Conservation (phyloP, 1,140 invertebrate species). For the Rhizoglyphus robini region DNA sequence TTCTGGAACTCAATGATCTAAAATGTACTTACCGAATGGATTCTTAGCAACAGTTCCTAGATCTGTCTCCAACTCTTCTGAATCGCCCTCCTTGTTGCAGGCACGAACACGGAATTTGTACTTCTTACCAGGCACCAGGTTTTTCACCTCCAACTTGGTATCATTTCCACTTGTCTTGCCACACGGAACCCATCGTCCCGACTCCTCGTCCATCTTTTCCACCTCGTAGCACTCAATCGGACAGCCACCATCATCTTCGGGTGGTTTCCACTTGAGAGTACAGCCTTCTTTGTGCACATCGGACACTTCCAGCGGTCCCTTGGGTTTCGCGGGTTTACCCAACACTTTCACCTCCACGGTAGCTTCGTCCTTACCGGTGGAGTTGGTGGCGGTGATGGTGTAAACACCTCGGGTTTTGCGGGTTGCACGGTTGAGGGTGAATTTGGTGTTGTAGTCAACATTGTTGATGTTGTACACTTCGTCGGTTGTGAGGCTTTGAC, state of each 20-base stretch:
- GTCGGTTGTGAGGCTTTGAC: constrained; percentile 38
- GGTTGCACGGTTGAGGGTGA: constrained; percentile 85
- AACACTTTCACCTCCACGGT: constrained; percentile 69
- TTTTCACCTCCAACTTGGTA: constrained; percentile 66
- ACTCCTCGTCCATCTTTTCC: constrained; percentile 85
- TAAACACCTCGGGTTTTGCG: constrained; percentile 78
- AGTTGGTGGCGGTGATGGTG: constrained; percentile 71
- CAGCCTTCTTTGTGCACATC: constrained; percentile 87
- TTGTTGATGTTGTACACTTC: constrained; percentile 76
- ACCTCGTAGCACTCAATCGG: constrained; percentile 93
- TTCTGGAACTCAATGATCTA: too few relatives aligned
- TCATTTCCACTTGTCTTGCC: constrained; percentile 50
- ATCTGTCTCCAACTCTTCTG: constrained; percentile 78
- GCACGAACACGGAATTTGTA: constrained; percentile 98
- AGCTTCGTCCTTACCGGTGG: constrained; percentile 74
- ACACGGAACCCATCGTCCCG: constrained; percentile 79
- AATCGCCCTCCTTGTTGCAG: constrained; percentile 96
- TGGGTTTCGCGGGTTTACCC: constrained; percentile 30
- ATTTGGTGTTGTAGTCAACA: constrained; percentile 81
- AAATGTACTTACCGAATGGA: too few relatives aligned
- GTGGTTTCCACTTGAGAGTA: constrained; percentile 80
- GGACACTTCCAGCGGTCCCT: constrained; percentile 50
- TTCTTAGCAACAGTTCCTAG: constrained; percentile 82
- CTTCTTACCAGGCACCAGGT: constrained; percentile 79
- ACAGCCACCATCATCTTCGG: constrained; percentile 78